phyloP scores from a whole-genome alignment of 2,797 vertebrate genomes.

The Sebastes ruberrimus region DNA sequence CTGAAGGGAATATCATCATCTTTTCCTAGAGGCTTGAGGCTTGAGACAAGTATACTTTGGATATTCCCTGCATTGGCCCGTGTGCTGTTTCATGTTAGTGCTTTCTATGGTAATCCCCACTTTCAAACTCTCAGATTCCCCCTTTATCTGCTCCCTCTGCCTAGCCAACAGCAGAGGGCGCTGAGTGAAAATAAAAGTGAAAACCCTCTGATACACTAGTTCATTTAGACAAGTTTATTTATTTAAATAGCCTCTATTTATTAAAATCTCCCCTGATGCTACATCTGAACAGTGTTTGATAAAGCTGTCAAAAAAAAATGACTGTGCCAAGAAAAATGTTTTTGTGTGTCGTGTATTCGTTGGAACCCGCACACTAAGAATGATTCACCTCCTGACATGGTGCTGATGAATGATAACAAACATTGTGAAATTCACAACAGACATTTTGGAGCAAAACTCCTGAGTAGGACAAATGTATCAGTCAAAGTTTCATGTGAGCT shows the following conservation, averaged over 20 bases:
- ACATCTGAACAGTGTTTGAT: background rate
- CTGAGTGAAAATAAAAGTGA: background rate
- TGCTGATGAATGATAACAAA: background rate
- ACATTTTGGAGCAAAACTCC: background rate
- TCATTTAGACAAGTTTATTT: background rate
- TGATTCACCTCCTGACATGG: background rate
- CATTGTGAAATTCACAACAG: background rate
- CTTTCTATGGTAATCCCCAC: background rate
- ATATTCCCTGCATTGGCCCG: no score
- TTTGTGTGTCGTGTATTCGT: background rate
- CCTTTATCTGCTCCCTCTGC: background rate
- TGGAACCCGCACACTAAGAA: background rate
- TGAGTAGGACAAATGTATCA: background rate
- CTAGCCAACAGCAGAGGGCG: constrained; percentile 41
- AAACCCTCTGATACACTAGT: background rate
- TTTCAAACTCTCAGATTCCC: background rate
- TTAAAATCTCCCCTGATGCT: background rate
- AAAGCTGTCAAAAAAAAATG: background rate
- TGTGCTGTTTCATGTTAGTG: no score
- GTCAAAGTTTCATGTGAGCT: background rate
- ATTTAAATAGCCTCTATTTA: background rate
- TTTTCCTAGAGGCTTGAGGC: background rate
- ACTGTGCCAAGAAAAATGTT: background rate
- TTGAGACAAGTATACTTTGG: no score
- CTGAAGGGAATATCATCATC: background rate